These are phyloP conservation scores for Chloropsis hardwickii DNA, from an alignment of 2,113 vertebrate genomes.

Conservation along the genomic window DNA sequence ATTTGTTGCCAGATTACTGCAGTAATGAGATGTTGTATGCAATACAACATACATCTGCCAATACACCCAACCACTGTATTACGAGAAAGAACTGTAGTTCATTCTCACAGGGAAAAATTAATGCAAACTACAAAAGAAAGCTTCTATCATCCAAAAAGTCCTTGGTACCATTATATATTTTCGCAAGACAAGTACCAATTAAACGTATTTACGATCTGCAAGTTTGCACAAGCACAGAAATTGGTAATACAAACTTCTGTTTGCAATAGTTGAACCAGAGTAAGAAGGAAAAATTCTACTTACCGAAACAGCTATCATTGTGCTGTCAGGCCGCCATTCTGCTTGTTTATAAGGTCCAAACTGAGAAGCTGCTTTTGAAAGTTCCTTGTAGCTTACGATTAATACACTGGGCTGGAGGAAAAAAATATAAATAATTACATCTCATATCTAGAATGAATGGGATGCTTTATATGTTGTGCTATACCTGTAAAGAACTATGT, in stretches of 20 bases:
- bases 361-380: constrained; percentile 85
- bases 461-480: neutral
- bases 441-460: neutral
- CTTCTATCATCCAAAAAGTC: neutral
- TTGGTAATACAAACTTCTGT: neutral
- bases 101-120: neutral
- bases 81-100: neutral
- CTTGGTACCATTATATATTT: neutral
- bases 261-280: neutral
- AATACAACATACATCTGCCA: too few relatives aligned
- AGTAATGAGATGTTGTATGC: neutral
- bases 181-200: neutral
- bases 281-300: constrained; percentile 65
- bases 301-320: constrained; percentile 94
- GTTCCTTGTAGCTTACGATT: constrained; percentile 94
- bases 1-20: neutral
- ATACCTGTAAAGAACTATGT: neutral
- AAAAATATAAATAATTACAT: neutral
- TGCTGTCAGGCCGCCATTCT: constrained; percentile 93
- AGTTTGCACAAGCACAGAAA: neutral
- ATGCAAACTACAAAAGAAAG: neutral
- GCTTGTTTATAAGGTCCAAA: constrained; percentile 90
- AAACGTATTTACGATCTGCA: neutral
- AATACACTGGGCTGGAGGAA: constrained; percentile 92
- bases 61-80: neutral